Evolutionary conservation across 2,113 vertebrate genomes (phyloP), one percentile per base, ranked within the genome.

Genomic region (Origma solitaria): DNA sequence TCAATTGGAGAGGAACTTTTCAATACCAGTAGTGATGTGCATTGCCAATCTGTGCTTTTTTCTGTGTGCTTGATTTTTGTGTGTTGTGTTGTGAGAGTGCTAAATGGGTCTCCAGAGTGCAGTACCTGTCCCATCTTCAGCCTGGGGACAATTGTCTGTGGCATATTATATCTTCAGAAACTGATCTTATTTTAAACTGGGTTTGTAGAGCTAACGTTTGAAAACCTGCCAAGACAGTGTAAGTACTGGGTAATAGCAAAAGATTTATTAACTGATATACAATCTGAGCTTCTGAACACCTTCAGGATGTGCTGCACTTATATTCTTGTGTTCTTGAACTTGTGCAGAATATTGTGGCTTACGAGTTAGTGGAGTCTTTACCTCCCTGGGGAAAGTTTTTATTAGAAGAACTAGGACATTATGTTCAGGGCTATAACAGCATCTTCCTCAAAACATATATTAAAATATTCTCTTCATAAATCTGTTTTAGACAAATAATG

Each of bases 381-480:
- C 50, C 86, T 96, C 94, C 86, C 94, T 66, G 72, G 94, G 96
- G 95, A 93, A 97, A 97, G 92, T 96, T 96, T 96, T 96, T 95
- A 93, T 96, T 96, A 91, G 92, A 49, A 92, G 91, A 96, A 96
- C 77, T 79, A 73, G 90, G 87, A 91, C 82, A 40, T 90, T 71
- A 37, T 70, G 88, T 82, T 92, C 86, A 13, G 66, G 82, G 76
- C 82, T 95, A 13, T 82, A 86, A 56, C 88, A 86, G 82, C 80
- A 51, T 81, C 68, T 90, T 92, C 64, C 82, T 60, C 80, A 71
- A 73, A 86, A 66, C 64, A 83, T 94, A 68, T 79, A 86, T 6
- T 62, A 51, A 88, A 82, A 88, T 83, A 90, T 2, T 83, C 20
- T 86, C 58, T 68, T 88, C 79, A 86, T 90, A 93, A 88, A 53